Conservation (phyloP, 2,113 vertebrate species). For the Alexandromys fortis region DNA sequence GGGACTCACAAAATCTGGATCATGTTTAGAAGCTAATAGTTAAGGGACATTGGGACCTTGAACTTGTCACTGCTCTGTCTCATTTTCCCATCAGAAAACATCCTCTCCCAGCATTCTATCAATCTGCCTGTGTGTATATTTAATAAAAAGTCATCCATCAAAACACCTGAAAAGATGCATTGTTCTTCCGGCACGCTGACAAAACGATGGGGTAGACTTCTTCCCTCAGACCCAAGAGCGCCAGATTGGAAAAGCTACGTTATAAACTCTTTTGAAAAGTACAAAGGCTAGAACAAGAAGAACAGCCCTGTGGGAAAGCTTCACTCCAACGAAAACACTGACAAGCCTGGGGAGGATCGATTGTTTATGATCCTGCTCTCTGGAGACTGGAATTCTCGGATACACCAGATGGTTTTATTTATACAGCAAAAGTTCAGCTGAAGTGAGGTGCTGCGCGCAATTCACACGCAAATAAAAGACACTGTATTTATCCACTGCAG, state of each 20-base stretch:
- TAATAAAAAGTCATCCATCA: conserved; percentile 33
- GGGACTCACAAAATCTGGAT: conserved; percentile 72
- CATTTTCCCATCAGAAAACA: conserved; percentile 76
- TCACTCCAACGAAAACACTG: conserved; percentile 67
- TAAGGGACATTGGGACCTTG: conserved; percentile 67
- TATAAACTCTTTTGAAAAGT: conserved; percentile 75
- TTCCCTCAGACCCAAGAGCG: conserved; percentile 70
- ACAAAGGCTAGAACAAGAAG: conserved; percentile 83
- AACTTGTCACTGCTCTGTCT: conserved; percentile 57
- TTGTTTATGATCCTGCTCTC: conserved; percentile 84
- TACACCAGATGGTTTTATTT: conserved; percentile 87
- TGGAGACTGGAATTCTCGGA: conserved; percentile 84
- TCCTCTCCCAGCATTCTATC: conserved; percentile 36
- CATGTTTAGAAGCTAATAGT: conserved; percentile 65
- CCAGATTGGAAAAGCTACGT: conserved; percentile 72
- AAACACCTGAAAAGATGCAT: conserved; percentile 20
- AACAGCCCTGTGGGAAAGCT: conserved; percentile 84
- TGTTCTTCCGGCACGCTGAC: not conserved
- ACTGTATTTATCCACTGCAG: not conserved
- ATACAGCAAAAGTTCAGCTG: conserved; percentile 83
- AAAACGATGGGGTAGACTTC: conserved; percentile 21
- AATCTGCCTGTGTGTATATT: not conserved
- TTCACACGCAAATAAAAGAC: conserved; percentile 73
- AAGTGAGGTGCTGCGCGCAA: conserved; percentile 80
- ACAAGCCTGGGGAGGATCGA: conserved; percentile 81